phyloP scores from a whole-genome alignment of 2,797 vertebrate genomes.

The Myripristis jacobus region DNA sequence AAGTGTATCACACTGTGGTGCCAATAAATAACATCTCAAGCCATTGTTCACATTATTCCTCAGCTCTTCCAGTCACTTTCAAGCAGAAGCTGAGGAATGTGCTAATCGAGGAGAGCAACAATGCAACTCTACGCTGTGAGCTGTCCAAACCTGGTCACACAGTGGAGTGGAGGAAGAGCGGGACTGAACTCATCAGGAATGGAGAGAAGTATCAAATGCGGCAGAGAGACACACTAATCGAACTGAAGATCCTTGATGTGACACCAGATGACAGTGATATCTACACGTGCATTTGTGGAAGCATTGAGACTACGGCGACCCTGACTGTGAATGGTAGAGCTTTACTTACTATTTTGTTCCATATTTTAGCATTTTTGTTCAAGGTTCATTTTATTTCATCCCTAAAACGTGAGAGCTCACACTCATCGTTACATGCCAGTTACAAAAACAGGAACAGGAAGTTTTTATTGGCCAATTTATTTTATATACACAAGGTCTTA shows the following conservation, averaged over 20 bases:
- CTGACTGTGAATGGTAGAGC: conserved; percentile 87
- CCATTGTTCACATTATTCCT: background rate
- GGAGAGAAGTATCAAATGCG: conserved; percentile 84
- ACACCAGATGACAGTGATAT: conserved; percentile 82
- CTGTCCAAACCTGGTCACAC: conserved; percentile 77
- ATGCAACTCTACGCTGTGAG: conserved; percentile 79
- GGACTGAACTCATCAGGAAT: conserved; percentile 69
- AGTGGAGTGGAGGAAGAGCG: conserved; percentile 83
- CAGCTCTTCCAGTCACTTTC: conserved; percentile 86
- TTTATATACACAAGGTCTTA: too few species aligned
- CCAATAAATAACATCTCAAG: background rate
- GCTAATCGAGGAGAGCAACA: conserved; percentile 78
- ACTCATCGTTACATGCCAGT: too few species aligned
- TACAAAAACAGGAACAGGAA: too few species aligned
- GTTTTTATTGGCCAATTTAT: too few species aligned
- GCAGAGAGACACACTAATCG: conserved; percentile 80
- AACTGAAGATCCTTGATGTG: conserved; percentile 83
- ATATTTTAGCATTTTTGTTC: background rate
- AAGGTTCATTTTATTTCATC: background rate
- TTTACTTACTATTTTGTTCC: background rate
- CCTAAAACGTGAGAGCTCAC: too few species aligned
- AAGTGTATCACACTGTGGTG: background rate
- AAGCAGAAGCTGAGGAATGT: conserved; percentile 82
- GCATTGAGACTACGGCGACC: conserved; percentile 82
- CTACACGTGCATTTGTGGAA: conserved; percentile 88